Percentiles rank a stretch among this genome's conserved stretches.
Evolutionary conservation across 2,888 invertebrate genomes (phyloP).

Genomic region (Conistra vaccinii): DNA sequence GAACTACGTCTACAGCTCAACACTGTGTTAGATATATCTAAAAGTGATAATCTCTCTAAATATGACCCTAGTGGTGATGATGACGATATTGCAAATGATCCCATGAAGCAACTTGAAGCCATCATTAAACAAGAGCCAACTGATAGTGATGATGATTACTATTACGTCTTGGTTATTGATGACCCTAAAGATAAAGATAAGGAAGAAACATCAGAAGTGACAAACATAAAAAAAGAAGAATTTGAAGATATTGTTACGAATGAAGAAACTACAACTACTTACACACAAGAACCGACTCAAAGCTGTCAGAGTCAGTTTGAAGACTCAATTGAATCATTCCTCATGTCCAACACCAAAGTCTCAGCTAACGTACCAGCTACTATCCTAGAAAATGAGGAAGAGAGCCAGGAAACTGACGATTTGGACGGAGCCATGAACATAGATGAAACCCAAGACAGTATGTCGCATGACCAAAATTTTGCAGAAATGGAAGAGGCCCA

Average conservation of each 20-base stretch:
- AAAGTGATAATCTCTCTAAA: conserved; percentile 47
- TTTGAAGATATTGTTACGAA: conserved; percentile 47
- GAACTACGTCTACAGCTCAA: conserved; percentile 83
- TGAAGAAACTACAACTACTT: conserved; percentile 29
- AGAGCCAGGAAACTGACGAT: conserved; percentile 77
- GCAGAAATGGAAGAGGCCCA: conserved; percentile 65
- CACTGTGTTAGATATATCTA: conserved; percentile 71
- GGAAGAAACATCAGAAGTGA: conserved; percentile 15
- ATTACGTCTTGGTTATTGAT: conserved; percentile 88
- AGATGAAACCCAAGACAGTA: conserved; percentile 73
- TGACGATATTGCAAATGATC: conserved; percentile 80
- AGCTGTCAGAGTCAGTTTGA: conserved; percentile 74
- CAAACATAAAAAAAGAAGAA: conserved; percentile 62
- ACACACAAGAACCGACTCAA: conserved; percentile 40
- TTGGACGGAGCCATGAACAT: conserved; percentile 74
- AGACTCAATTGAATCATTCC: conserved; percentile 81
- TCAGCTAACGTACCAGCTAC: conserved; percentile 85
- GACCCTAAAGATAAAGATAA: conserved; percentile 75
- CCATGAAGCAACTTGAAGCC: conserved; percentile 83
- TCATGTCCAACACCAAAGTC: conserved; percentile 81
- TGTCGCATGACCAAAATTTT: conserved; percentile 69
- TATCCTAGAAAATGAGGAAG: conserved; percentile 86
- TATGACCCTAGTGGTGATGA: conserved; percentile 51
- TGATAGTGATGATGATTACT: conserved; percentile 87
- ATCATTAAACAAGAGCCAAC: conserved; percentile 84